These are phyloP conservation scores for Pedionomus torquatus DNA, from an alignment of 2,113 vertebrate species.

Conservation along the genomic window DNA sequence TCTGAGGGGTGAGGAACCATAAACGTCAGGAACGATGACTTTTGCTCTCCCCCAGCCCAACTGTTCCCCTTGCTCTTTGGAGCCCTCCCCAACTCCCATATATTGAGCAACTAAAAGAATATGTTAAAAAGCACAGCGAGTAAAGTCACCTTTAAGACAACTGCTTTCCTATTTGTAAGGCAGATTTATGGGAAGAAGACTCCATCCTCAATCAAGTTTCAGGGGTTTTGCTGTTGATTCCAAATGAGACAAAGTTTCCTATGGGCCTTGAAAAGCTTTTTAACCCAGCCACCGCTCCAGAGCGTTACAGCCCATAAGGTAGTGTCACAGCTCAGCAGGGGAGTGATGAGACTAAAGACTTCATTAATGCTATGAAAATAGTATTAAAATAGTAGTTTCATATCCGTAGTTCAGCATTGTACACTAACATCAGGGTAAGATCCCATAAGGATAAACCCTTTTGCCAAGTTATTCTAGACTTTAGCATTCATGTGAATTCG, in stretches of 20 bases:
- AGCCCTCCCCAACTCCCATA: neutral
- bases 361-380: neutral
- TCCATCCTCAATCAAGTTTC: neutral
- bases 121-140: neutral
- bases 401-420: neutral
- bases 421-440: neutral
- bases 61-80: neutral
- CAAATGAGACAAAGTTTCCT: neutral
- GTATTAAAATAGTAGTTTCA: neutral
- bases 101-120: neutral
- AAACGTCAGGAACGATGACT: neutral
- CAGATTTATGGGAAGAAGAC: neutral
- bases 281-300: neutral
- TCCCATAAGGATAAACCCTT: neutral
- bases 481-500: neutral
- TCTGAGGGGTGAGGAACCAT: neutral
- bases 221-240: neutral
- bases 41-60: neutral
- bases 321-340: too few species aligned
- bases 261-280: neutral
- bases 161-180: neutral
- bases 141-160: neutral
- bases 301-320: too few species aligned
- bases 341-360: neutral
- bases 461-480: neutral